Evolutionary conservation across 2,797 vertebrate species (phyloP), one percentile per base, ranked within the genome.

Genomic region (Ataeniobius toweri): DNA sequence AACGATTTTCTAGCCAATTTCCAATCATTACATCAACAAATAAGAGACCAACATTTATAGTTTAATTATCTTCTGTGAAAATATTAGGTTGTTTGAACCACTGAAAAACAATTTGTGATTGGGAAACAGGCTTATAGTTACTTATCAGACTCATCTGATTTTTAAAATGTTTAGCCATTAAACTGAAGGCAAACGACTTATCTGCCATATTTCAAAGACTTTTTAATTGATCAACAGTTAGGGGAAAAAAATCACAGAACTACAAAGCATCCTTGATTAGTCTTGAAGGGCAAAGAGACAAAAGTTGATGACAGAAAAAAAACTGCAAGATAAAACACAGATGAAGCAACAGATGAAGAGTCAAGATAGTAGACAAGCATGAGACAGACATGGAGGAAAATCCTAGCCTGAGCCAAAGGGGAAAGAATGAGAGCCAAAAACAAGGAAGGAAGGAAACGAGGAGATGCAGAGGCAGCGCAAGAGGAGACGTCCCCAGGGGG

Each of bases 401-500:
- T 81, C 41, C 79, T 67, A 83, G 56, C 70, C 56, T 22, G 14
- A 68, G 82, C 81, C 73, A 83, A 80, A 78, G 68, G 80, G 76
- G 77, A 81, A 36, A 72, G 81, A 83, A 75, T 26, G 41, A 73
- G 76, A 85, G 86, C 80, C 75, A 90, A 90, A 89, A 87, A 85
- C 80, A 85, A 92, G 88, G 86, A 92, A 90, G 83, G 85, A 90
- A 88, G 89, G 84, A 91, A 84, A 88, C 63, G 13, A 85, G 86
- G 88, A 87, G 86, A 86, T 88, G 88, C 83, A 86, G 89, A 91
- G 88, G 86, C 87, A 89, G 90, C 76, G 89, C 89, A 91, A 90
- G 90, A 92, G 85, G 90, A 92, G 89, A 86, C 69, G 84, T 90
- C 91, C 88, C 86, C 2, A 78, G 91, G 83, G 92, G 87, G 86